A percentile compares a stretch with the other conserved stretches of the same genome.
phyloP scores from a whole-genome alignment of 2,797 vertebrate species.

The Cygnus olor region DNA sequence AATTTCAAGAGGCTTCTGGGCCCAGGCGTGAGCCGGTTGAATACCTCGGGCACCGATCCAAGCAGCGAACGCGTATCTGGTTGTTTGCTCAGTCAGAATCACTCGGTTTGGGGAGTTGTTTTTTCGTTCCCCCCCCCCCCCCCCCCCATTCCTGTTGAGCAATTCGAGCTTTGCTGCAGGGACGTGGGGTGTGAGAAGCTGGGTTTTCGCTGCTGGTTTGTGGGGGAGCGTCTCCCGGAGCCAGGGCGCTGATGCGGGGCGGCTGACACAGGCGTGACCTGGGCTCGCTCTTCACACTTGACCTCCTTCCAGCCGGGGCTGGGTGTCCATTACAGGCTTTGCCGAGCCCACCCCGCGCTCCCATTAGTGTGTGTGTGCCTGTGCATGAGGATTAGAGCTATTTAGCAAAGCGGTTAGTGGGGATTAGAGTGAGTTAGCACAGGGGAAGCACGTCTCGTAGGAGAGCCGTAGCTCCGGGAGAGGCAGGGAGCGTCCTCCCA shows the following conservation, averaged over 20 bases:
- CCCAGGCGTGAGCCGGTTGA: not conserved
- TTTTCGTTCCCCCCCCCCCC: not conserved
- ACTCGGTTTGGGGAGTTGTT: not conserved
- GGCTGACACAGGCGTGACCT: not conserved
- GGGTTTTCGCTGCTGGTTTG: not conserved
- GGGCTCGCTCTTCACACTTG: not conserved
- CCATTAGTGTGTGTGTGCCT: not conserved
- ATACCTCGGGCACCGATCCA: not conserved
- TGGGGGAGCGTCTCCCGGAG: not conserved
- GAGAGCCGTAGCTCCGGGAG: not conserved
- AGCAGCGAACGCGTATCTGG: not conserved
- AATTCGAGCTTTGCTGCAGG: not conserved
- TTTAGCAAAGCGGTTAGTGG: not conserved
- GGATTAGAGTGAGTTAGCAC: constrained; percentile 58
- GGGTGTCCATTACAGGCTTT: constrained; percentile 26
- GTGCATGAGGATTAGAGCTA: constrained; percentile 42
- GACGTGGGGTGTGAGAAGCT: not conserved
- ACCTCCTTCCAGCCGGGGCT: not conserved
- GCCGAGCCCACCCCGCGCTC: not conserved
- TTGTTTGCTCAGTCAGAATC: not conserved
- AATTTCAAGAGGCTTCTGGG: not conserved
- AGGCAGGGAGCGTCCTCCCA: not conserved
- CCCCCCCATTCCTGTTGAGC: not conserved
- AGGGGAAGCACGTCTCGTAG: not conserved
- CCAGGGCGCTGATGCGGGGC: not conserved